phyloP scores from a whole-genome alignment of 2,888 invertebrate genomes.

The Apodemia hepburni region DNA sequence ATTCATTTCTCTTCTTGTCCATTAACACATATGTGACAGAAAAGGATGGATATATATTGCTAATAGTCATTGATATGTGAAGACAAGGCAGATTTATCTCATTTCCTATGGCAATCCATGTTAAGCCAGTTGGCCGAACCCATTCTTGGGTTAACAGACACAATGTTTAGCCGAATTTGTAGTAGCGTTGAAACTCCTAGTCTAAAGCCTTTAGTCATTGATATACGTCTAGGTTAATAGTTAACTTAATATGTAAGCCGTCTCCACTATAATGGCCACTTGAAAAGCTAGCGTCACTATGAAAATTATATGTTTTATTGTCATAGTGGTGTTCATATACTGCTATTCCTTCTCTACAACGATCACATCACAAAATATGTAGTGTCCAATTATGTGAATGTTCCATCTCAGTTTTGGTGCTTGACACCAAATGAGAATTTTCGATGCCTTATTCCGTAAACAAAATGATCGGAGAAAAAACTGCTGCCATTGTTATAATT shows the following conservation, averaged over 20 bases:
- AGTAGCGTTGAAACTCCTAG: conserved; percentile 9
- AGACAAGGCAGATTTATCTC: no score
- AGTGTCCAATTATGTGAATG: neutral
- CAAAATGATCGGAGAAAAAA: no score
- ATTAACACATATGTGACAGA: no score
- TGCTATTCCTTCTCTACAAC: conserved; percentile 3
- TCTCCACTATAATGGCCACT: conserved; percentile 29
- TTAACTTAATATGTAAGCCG: conserved; percentile 12
- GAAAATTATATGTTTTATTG: conserved; percentile 72
- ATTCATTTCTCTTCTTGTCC: no score
- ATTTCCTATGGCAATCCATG: neutral
- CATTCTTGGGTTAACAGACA: conserved; percentile 1
- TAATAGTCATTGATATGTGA: no score
- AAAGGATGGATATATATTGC: no score
- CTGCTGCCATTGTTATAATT: no score
- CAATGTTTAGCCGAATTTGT: conserved; percentile 12
- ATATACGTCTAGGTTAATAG: conserved; percentile 13
- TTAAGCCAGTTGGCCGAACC: neutral
- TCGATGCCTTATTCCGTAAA: no score
- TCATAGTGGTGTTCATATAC: conserved; percentile 61
- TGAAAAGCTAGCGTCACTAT: conserved; percentile 49
- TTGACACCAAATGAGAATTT: neutral
- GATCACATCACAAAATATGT: neutral
- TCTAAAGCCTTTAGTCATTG: conserved; percentile 14
- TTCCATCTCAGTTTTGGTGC: neutral